These are phyloP conservation scores for Aix galericulata DNA, from an alignment of 2,113 vertebrate species.

Conservation along the genomic window DNA sequence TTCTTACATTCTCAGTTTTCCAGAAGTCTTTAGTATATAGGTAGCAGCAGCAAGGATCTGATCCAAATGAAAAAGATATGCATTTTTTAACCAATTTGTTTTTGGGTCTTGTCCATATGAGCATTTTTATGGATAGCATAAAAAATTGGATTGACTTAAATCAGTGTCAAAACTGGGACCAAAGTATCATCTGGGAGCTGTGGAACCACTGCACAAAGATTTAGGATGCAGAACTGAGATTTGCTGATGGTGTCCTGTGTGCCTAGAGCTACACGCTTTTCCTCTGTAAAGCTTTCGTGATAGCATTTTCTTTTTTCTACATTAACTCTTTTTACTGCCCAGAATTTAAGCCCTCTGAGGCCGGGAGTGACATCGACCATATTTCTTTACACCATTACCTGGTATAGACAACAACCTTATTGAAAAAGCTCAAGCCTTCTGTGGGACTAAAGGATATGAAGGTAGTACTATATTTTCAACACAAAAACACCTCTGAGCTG, in stretches of 20 bases:
- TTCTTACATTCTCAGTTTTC: not conserved
- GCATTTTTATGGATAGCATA: not conserved
- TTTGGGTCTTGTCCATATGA: not conserved
- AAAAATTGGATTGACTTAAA: not conserved
- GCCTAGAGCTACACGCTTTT: not conserved
- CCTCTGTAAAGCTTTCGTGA: not conserved
- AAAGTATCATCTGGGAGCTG: not conserved
- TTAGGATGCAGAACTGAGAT: not conserved
- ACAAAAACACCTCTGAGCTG: not conserved
- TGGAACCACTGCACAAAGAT: not conserved
- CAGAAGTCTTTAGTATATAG: not conserved
- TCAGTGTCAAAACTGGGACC: not conserved
- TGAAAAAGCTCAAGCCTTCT: not conserved
- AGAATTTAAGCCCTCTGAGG: not conserved
- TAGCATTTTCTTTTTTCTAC: accelerated
- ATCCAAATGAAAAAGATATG: not conserved
- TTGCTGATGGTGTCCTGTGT: not conserved
- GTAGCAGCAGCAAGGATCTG: not conserved
- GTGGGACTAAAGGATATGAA: not conserved
- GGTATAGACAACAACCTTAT: not conserved
- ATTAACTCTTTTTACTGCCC: not conserved
- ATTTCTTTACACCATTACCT: not conserved
- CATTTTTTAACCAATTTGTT: not conserved
- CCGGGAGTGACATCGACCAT: not conserved
- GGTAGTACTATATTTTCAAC: not conserved